phyloP scores from a whole-genome alignment of 2,113 vertebrate genomes.

The Enhydra lutris region DNA sequence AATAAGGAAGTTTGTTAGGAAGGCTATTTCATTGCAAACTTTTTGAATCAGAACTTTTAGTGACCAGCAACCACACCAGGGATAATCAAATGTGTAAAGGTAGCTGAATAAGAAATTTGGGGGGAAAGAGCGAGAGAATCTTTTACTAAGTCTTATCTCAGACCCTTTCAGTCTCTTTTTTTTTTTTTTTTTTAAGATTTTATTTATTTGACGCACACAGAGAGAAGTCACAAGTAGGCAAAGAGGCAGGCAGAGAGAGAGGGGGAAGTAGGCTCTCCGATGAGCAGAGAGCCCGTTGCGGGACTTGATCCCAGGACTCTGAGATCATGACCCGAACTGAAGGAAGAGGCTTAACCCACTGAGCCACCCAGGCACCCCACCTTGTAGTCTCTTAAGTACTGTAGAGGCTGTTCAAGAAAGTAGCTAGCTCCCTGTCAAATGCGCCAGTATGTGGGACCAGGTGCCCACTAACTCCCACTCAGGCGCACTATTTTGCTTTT shows the following conservation, averaged over 20 bases:
- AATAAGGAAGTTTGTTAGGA: background rate
- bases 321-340: too few species aligned
- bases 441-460: background rate
- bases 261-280: too few species aligned
- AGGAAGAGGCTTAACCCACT: too few species aligned
- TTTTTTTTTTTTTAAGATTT: too few species aligned
- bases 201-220: too few species aligned
- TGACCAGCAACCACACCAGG: background rate
- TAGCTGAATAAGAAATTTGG: background rate
- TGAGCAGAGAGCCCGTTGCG: too few species aligned
- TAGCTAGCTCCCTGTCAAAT: background rate
- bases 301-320: too few species aligned
- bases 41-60: background rate
- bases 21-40: too few species aligned
- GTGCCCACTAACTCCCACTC: background rate
- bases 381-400: background rate
- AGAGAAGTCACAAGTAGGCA: too few species aligned
- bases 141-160: background rate
- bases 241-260: too few species aligned
- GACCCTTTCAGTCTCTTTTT: background rate
- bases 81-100: background rate
- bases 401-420: background rate
- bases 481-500: background rate
- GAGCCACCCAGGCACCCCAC: background rate
- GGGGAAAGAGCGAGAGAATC: fast-evolving